Base-by-base conservation (phyloP, 2,888 invertebrate genomes). In the Cabera pusaria region DNA sequence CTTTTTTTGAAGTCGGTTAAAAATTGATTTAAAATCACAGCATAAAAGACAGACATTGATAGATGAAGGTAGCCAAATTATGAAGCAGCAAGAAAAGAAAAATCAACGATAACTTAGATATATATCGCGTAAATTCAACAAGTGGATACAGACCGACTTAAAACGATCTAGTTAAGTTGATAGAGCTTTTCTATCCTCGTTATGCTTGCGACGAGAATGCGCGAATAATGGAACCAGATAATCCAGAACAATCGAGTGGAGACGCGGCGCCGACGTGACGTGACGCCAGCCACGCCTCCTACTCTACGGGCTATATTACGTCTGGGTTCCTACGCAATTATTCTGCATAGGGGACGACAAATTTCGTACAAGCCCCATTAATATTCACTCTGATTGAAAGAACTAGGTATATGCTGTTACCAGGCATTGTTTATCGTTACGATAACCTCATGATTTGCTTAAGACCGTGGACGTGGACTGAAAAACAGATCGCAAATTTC, bases 261-360 rank as follows among this genome's bases (percentile, higher is more conserved):
- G 71, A 71, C 66, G 63, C 62, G 82, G 82, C 81, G 83, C 79
- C 81, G 77, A 70, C 71, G 72, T 72, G 82, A 72, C 82, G 75
- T 82, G 82, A 80, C 76, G 78, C 65, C 66, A 58, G 59, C 82
- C 83, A 79, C 84, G 82, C 85, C 85, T 76, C 72, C 74, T 59
- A 65, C 64, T 64, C 64, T 63, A 66, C 66, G 69, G 59, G 62
- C 64, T 71, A 59, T 62, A 69, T 68, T 72, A 64, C 64, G 62
- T 57, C 64, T 64, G 54, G 49, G 53, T 64, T 63, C 56, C 57
- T 52, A 66, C 58, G 60, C 62, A 61, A 64, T 65, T 66, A 64
- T 60, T 53, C 41, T 52, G 53, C 55, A 57, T 58, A 53, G 56
- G 59, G 64, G 58, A 59, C 38, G 61, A 49, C 58, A 47, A 47